Evolutionary conservation across 2,113 vertebrate genomes (phyloP), one percentile per base, ranked within the genome.

Genomic region (Chinchilla lanigera): DNA sequence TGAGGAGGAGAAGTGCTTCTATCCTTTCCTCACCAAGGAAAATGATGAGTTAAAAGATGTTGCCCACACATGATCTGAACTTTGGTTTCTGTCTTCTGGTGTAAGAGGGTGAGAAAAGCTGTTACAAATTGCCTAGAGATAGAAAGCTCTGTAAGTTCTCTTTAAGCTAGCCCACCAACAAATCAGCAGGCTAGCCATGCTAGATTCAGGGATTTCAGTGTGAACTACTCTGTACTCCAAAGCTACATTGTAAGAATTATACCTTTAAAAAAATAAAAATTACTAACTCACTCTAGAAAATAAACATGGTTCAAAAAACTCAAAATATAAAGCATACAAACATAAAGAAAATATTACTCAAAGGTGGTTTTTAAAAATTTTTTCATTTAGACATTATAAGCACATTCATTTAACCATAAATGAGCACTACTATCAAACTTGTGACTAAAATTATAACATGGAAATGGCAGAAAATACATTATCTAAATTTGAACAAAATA

Each of bases 271-370:
- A 90, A 94, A 63, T 82, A 84, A 96, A 96, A 89, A n/a, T 54
- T 35, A 58, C 71, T 88, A 60, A 96, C 60, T 96, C 61, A 96
- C 80, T 90, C 52, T 95, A 95, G 67, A 95, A 86, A 95, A 95
- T 91, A 95, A 97, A 97, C 80, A 96, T 97, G 65, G 54, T 80
- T 97, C 41, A 90, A 77, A 97, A 98, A 98, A 96, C 56, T 94
- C 90, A 97, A 97, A 96, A 97, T 83, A 97, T 50, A 96, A 89
- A 30, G 35, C 56, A 96, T 4, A 95, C 56, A 28, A 96, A 96
- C 58, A 44, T 90, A 95, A 87, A 93, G 77, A 96, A 97, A 97
- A 94, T n/a, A 85, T 82, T 96, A 95, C 20, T 33, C 56, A 65
- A 93, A 92, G 96, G 78, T 85, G 35, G 10, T 90, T 78, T 78